Evolutionary conservation across 2,113 vertebrate species (phyloP), one percentile per base, ranked within the genome.

Genomic region (Columbina picui): DNA sequence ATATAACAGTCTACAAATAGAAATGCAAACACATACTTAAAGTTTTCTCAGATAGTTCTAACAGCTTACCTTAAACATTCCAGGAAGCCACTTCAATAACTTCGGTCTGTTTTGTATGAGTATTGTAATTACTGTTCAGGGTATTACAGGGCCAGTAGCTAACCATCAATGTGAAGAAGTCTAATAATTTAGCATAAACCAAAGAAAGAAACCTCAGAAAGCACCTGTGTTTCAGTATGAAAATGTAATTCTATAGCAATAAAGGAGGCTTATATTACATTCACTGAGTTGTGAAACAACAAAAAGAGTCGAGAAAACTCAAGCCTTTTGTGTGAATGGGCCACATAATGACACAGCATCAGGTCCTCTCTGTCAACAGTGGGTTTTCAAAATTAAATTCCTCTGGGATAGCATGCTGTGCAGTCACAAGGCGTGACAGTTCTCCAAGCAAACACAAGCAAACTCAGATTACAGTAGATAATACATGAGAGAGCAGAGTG

Each of bases 21-120:
- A 93, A 95, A 87, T 59, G 71, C 57, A 87, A 95, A 50, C 29
- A 87, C 30, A 30, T 67, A 59, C n/a, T 84, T 89, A 22, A 93
- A 68, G 3, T 76, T 89, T 79, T 68, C 39, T 79, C 50, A 71
- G 73, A 81, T 41, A 92, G 11, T 26, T 91, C 65, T 1, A 2
- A 26, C 36, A 85, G 50, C 39, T 89, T 87, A 60, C 21, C 52
- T 57, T 82, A 55, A 82, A n/a, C 23, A 77, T 69, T 88, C 80
- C 64, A 74, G n/a, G 14, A 86, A 77, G 22, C 23, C 41, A 32
- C 9, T 70, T 84, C 20, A n/a, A n/a, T 30, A 87, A 79, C 60
- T 82, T 75, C 41, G 36, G 20, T 47, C 34, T 80, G 30, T 34
- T 81, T 76, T 49, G 50, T 47, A 45, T 84, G 39, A 56, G 10